phyloP scores from a whole-genome alignment of 2,113 vertebrate species.

The Centrocercus urophasianus region DNA sequence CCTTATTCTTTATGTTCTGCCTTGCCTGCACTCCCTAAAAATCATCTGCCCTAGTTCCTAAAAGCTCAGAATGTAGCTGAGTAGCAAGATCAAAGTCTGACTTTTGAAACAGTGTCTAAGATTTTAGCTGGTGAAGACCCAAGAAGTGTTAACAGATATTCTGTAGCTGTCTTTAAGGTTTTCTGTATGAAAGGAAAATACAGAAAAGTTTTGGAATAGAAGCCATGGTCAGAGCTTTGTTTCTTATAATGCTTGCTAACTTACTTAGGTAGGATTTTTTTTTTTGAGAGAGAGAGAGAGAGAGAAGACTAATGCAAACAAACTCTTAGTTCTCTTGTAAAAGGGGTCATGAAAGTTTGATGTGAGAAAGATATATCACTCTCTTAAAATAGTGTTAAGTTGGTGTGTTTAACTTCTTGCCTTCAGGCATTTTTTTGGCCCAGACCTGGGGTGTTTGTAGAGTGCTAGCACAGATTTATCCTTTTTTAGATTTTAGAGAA shows the following conservation, averaged over 20 bases:
- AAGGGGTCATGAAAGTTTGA: background rate
- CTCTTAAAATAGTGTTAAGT: background rate
- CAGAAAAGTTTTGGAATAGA: background rate
- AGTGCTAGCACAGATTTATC: background rate
- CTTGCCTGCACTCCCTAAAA: background rate
- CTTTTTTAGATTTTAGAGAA: background rate
- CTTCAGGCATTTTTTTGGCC: background rate
- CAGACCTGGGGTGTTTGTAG: background rate
- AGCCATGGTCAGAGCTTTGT: background rate
- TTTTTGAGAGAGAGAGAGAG: background rate
- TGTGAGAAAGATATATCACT: background rate
- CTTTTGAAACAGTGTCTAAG: background rate
- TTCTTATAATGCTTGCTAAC: background rate
- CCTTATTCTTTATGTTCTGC: background rate
- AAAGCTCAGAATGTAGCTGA: background rate
- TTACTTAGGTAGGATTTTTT: background rate
- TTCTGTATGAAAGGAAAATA: background rate
- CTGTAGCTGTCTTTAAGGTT: background rate
- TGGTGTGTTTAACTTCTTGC: background rate
- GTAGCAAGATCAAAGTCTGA: background rate
- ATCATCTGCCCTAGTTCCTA: accelerated
- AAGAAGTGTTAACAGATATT: background rate
- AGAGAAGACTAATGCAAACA: background rate
- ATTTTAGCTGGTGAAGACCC: background rate
- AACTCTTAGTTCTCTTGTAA: background rate